These are phyloP conservation scores for Cosmopolites sordidus DNA, from an alignment of 2,888 invertebrate genomes.

Conservation along the genomic window DNA sequence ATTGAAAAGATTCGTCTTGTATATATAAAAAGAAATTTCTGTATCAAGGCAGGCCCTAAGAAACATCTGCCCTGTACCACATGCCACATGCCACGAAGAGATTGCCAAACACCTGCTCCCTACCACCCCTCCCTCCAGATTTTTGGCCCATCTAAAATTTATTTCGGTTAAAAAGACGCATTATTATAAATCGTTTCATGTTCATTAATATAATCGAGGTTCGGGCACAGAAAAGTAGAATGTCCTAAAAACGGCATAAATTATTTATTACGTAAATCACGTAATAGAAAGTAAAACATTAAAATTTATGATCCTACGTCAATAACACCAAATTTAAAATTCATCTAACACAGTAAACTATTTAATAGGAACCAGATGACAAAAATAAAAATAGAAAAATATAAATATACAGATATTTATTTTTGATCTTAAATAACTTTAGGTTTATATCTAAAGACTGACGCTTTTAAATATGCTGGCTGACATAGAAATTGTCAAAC, in stretches of 20 bases:
- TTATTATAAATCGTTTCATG: too few species aligned
- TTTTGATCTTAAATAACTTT: too few species aligned
- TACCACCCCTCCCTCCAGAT: conserved; percentile 20
- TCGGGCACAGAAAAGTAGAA: not conserved
- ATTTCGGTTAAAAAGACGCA: too few species aligned
- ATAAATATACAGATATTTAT: not conserved
- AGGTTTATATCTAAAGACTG: too few species aligned
- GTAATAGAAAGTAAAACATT: not conserved
- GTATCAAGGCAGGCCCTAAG: conserved; percentile 14
- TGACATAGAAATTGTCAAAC: too few species aligned
- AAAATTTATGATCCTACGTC: not conserved
- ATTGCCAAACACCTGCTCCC: conserved; percentile 32
- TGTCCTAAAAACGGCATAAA: not conserved
- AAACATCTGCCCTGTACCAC: conserved; percentile 32
- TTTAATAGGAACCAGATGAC: conserved; percentile 2
- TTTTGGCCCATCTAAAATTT: conserved; percentile 15
- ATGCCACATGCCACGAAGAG: conserved; percentile 31
- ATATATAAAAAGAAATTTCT: conserved; percentile 16
- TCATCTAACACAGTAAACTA: not conserved
- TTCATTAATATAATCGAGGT: too few species aligned
- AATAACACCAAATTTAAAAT: not conserved
- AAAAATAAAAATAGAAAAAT: conserved; percentile 1
- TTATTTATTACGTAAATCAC: not conserved
- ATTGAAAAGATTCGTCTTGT: conserved; percentile 16
- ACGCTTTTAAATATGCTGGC: too few species aligned